phyloP scores from a whole-genome alignment of 1,140 invertebrate genomes.

The Procambarus virginalis region DNA sequence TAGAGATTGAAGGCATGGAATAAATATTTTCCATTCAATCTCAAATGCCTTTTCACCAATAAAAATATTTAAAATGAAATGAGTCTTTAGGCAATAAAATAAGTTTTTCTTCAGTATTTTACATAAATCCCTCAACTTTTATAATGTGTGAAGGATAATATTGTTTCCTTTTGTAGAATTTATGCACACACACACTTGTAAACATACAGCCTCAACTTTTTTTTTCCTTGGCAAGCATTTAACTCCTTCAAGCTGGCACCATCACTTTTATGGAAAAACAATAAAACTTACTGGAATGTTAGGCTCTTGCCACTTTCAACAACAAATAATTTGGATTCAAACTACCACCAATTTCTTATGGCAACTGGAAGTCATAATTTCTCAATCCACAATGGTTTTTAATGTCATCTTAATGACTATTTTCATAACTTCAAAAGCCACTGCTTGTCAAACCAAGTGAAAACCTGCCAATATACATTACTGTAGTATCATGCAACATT shows the following conservation, averaged over 20 bases:
- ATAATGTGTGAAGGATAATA: too few relatives aligned
- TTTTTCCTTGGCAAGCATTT: not conserved
- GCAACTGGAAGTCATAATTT: not conserved
- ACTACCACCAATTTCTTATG: not conserved
- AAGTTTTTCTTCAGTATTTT: too few relatives aligned
- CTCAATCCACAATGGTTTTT: not conserved
- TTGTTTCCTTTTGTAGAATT: too few relatives aligned
- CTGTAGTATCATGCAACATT: not conserved
- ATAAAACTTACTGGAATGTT: slow-evolving; percentile 43
- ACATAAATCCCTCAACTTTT: too few relatives aligned
- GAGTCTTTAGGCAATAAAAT: too few relatives aligned
- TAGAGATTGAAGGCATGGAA: not conserved
- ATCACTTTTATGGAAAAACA: slow-evolving; percentile 12
- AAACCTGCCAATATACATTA: not conserved
- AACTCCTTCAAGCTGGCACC: slow-evolving; percentile 12
- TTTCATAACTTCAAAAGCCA: not conserved
- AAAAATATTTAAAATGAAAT: too few relatives aligned
- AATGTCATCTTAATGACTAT: not conserved
- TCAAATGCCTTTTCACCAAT: not conserved
- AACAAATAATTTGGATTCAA: not conserved
- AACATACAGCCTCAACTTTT: not conserved
- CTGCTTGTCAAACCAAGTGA: not conserved
- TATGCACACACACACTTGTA: not conserved
- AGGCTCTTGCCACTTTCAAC: not conserved
- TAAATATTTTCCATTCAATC: not conserved